Conservation (phyloP, 2,797 vertebrate species). For the Lindbergichthys nudifrons region DNA sequence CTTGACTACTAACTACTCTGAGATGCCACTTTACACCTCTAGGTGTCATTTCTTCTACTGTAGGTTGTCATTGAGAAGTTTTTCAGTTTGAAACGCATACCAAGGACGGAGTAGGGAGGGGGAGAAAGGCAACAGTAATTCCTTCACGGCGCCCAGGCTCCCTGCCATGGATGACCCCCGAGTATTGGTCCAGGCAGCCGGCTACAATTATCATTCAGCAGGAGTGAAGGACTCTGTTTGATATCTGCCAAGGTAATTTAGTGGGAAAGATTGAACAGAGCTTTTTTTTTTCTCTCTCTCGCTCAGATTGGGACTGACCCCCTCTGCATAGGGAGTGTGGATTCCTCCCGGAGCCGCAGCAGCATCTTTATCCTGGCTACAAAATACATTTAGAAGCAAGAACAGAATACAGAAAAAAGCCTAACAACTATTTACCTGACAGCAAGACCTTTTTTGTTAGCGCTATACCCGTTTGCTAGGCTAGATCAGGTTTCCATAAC, state of each 20-base stretch:
- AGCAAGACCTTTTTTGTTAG: background rate
- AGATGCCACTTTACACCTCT: background rate
- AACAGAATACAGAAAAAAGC: background rate
- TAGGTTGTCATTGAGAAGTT: constrained; percentile 1
- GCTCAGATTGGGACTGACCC: constrained; percentile 55
- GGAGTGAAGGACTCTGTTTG: constrained; percentile 79
- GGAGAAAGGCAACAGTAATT: constrained; percentile 51
- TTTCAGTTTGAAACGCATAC: constrained; percentile 20
- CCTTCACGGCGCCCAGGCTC: constrained; percentile 50
- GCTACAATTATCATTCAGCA: constrained; percentile 80
- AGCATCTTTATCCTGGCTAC: constrained; percentile 15
- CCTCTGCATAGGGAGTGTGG: constrained; percentile 53
- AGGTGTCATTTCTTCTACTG: constrained; percentile 21
- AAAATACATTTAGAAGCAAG: constrained; percentile 14
- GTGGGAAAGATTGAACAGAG: constrained; percentile 78
- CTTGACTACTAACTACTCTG: background rate
- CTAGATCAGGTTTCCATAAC: background rate
- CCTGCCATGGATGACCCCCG: constrained; percentile 71
- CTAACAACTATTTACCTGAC: constrained; percentile 23
- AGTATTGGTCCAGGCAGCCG: constrained; percentile 74
- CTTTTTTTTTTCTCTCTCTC: constrained; percentile 5
- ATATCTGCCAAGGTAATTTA: constrained; percentile 84
- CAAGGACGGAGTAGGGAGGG: background rate
- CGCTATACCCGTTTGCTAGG: background rate
- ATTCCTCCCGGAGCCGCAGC: constrained; percentile 41